Conservation (phyloP, 1,140 invertebrate genomes). For the Anagrus nilaparvatae region DNA sequence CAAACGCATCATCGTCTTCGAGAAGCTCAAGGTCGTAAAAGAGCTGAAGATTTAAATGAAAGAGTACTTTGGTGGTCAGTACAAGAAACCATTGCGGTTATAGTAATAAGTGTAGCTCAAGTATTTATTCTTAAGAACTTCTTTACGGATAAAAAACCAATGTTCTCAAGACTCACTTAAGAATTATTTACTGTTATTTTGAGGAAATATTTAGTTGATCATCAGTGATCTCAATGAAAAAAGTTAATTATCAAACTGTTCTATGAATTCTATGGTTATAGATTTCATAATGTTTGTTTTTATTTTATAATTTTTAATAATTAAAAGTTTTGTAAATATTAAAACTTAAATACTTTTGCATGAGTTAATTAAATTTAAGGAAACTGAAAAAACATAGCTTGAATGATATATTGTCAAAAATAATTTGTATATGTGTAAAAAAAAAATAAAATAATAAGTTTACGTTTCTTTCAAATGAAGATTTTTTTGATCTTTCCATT, state of each 20-base stretch:
- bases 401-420: too few relatives aligned
- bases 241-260: neutral
- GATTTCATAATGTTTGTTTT: neutral
- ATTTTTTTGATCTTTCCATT: too few relatives aligned
- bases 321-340: too few relatives aligned
- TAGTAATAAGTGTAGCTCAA: conserved; percentile 78
- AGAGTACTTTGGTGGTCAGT: conserved; percentile 88
- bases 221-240: neutral
- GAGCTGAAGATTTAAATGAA: conserved; percentile 92
- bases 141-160: conserved; percentile 76
- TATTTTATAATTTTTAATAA: neutral
- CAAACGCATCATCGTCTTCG: conserved; percentile 94
- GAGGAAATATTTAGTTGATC: neutral
- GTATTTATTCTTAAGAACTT: conserved; percentile 90
- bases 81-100: conserved; percentile 74
- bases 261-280: neutral
- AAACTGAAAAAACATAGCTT: too few relatives aligned
- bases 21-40: conserved; percentile 86
- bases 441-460: too few relatives aligned
- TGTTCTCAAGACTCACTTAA: too few relatives aligned
- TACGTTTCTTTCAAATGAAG: too few relatives aligned
- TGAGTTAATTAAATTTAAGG: too few relatives aligned
- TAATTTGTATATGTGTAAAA: too few relatives aligned
- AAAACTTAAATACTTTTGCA: too few relatives aligned
- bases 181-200: too few relatives aligned